A percentile compares a stretch with the other conserved stretches of the same genome.
Evolutionary conservation across 2,797 vertebrate species (phyloP).

Genomic region (Galago senegalensis): DNA sequence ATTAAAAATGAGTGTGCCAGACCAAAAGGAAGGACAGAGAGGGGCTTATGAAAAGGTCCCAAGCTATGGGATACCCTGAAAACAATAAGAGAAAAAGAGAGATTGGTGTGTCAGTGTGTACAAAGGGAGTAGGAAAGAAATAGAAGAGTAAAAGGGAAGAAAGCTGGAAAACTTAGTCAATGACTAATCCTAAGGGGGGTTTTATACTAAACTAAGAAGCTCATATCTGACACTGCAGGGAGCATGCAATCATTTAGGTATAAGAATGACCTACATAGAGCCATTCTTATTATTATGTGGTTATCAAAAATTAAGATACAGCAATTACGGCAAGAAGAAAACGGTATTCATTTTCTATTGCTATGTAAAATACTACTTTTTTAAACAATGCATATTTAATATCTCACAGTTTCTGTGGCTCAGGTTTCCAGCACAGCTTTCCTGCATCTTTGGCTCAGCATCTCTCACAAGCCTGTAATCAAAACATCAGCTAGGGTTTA

Average conservation of each 20-base stretch:
- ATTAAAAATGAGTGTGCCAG: background rate
- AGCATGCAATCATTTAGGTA: background rate
- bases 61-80: background rate
- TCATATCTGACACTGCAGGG: background rate
- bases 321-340: background rate
- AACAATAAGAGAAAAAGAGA: background rate
- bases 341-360: background rate
- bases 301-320: conserved; percentile 15
- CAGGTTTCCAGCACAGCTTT: background rate
- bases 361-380: background rate
- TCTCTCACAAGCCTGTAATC: background rate
- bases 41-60: background rate
- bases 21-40: background rate
- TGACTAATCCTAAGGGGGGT: background rate
- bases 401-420: background rate
- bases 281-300: background rate
- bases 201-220: background rate
- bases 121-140: background rate
- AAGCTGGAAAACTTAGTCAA: background rate
- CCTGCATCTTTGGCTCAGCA: background rate
- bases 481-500: background rate
- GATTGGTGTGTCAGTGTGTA: background rate
- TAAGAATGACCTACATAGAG: background rate
- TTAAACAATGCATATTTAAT: background rate
- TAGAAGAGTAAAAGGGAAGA: background rate